Base-by-base conservation (phyloP, 2,888 invertebrate genomes). In the Gibbula magus region DNA sequence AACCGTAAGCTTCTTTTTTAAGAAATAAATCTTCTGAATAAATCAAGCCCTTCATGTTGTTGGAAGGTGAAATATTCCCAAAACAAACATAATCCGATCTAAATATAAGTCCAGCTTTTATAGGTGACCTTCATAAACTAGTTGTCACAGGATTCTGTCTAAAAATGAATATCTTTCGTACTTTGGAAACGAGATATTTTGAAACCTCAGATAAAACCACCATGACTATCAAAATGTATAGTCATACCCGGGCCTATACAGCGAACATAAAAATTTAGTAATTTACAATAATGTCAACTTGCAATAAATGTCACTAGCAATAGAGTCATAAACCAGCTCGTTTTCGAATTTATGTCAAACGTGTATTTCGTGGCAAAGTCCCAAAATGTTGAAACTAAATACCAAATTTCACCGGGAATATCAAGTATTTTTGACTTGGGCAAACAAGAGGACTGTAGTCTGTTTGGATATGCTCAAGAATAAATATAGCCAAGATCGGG, bases 301-400 rank as follows among this genome's bases (percentile, higher is more conserved):
- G 29, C 61, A 61, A 61, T 61, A 61, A 61, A 61, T 61, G 61
- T 61, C 61, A 29, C 16, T 29, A 13, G 61, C 61, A 10, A 61
- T 61, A 61, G 29, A 29, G 29, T 25, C 25, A 29, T 32, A 70
- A 39, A 35, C 32, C 70, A 35, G 20, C 70, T 35, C 35, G 70
- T 70, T 70, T 70, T 70, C 70, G 35, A 70, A 70, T 70, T 70
- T 70, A 70, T 70, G 70, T 70, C 70, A n/a, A 70, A 70, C 70
- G 70, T 70, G 70, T 70, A 70, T 70, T 70, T 39, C 70, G n/a
- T 70, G 70, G 35, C 70, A 35, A 29, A 10, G 70, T 25, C 70
- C 39, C 32, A 32, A 70, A 70, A 70, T 70, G 39, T 70, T 20
- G 70, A 70, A 70, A 70, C 70, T 70, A 70, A 70, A 70, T 70